These are phyloP conservation scores for Heterohyrax brucei DNA, from an alignment of 2,797 vertebrate species.

Conservation along the genomic window DNA sequence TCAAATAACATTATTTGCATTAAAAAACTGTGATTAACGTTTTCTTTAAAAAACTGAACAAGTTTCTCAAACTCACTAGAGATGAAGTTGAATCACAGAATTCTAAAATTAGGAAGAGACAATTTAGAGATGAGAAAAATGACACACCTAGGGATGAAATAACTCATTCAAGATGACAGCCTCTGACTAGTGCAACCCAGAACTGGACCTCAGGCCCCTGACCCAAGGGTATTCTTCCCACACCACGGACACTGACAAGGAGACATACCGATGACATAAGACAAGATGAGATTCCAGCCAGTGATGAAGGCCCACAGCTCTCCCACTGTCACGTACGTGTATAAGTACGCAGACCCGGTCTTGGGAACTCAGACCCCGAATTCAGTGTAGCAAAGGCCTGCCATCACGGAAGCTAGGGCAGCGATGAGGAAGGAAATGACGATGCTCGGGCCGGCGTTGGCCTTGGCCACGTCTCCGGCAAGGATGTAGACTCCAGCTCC, in stretches of 20 bases:
- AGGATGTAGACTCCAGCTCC: conserved; percentile 98
- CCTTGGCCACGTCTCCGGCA: conserved; percentile 98
- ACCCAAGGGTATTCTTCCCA: background rate
- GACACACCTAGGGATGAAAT: background rate
- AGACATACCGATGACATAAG: conserved; percentile 97
- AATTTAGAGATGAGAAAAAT: no score
- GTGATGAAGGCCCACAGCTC: conserved; percentile 99
- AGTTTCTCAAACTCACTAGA: background rate
- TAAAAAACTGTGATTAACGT: background rate
- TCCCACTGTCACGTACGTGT: conserved; percentile 98
- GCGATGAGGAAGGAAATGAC: conserved; percentile 98
- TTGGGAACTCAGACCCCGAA: conserved; percentile 99
- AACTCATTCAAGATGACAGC: background rate
- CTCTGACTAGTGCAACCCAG: background rate
- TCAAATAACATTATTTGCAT: conserved; percentile 19
- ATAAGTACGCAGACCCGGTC: conserved; percentile 99
- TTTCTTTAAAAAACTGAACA: background rate
- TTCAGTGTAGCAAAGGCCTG: conserved; percentile 98
- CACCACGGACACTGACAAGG: background rate
- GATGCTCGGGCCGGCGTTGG: conserved; percentile 97
- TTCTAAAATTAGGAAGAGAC: background rate
- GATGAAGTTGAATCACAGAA: conserved; percentile 7
- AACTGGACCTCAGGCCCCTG: accelerated
- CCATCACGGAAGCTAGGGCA: conserved; percentile 98
- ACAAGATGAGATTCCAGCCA: conserved; percentile 99